phyloP scores from a whole-genome alignment of 2,797 vertebrate species.

The Poeciliopsis presidionis region DNA sequence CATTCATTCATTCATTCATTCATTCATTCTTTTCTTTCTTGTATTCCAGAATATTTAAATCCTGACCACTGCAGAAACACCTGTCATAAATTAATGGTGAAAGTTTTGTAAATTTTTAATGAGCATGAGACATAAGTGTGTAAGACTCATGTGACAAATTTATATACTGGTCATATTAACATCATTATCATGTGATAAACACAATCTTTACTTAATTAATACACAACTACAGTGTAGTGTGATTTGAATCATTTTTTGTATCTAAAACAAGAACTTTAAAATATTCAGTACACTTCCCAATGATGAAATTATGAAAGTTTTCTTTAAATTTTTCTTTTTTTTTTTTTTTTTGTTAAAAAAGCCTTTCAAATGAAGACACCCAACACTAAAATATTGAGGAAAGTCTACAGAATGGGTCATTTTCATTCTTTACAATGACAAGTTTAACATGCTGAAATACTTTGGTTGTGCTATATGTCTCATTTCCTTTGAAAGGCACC shows the following conservation, averaged over 20 bases:
- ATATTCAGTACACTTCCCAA: not conserved
- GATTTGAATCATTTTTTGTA: not conserved
- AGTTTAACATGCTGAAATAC: slow-evolving; percentile 36
- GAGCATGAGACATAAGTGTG: not conserved
- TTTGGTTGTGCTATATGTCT: slow-evolving; percentile 21
- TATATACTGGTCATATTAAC: not conserved
- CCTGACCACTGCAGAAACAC: not conserved
- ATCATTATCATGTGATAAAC: not conserved
- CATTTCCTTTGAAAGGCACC: slow-evolving; percentile 32
- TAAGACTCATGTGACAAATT: not conserved
- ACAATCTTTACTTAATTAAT: not conserved
- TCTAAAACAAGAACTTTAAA: not conserved
- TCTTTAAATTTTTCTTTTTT: not conserved
- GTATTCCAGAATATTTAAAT: not conserved
- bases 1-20: not conserved
- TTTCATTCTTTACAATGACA: slow-evolving; percentile 5
- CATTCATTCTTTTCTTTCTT: not conserved
- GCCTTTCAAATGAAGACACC: not conserved
- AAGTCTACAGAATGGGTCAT: not conserved
- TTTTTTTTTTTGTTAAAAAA: not conserved
- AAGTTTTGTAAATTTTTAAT: not conserved
- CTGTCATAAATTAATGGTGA: not conserved
- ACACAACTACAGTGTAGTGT: not conserved
- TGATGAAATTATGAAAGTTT: not conserved
- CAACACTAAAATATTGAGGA: not conserved